A percentile compares a stretch with the other conserved stretches of the same genome.
These are phyloP conservation scores for Lasius platythorax DNA, from an alignment of 2,888 invertebrate species.

Conservation along the genomic window DNA sequence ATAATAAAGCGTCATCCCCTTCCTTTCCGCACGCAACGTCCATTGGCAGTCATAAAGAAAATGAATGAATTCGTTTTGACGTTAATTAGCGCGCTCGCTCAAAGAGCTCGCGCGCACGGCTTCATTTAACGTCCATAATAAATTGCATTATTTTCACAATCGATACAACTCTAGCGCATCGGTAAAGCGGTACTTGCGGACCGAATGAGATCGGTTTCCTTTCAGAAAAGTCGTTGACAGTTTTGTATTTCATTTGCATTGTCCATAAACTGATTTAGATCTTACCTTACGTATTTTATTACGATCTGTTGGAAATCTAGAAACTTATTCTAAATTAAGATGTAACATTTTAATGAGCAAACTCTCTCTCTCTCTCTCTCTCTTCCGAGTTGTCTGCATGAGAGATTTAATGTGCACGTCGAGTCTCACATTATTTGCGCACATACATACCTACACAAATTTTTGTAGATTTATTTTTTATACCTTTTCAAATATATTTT, in stretches of 20 bases:
- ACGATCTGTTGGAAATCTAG: background rate
- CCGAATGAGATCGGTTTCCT: constrained; percentile 6
- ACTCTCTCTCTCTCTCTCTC: background rate
- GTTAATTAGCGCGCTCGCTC: constrained; percentile 43
- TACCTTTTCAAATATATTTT: constrained; percentile 15
- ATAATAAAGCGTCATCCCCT: constrained; percentile 33
- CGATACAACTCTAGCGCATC: background rate
- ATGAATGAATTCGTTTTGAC: constrained; percentile 45
- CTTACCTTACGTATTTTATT: background rate
- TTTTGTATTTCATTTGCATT: constrained; percentile 3
- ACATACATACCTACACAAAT: background rate
- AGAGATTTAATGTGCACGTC: background rate
- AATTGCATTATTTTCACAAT: constrained; percentile 46
- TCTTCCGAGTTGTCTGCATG: background rate
- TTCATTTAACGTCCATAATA: constrained; percentile 41
- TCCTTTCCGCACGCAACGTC: background rate
- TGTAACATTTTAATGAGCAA: background rate
- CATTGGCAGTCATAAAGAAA: constrained; percentile 41
- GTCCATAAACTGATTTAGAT: background rate
- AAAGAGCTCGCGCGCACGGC: constrained; percentile 7
- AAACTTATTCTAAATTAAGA: background rate
- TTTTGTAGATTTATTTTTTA: constrained; percentile 26
- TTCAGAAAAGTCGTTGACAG: background rate
- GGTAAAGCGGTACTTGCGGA: background rate
- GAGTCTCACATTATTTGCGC: constrained; percentile 1